Base-by-base conservation (phyloP, 2,113 vertebrate genomes). In the Gorsachius goisagi region DNA sequence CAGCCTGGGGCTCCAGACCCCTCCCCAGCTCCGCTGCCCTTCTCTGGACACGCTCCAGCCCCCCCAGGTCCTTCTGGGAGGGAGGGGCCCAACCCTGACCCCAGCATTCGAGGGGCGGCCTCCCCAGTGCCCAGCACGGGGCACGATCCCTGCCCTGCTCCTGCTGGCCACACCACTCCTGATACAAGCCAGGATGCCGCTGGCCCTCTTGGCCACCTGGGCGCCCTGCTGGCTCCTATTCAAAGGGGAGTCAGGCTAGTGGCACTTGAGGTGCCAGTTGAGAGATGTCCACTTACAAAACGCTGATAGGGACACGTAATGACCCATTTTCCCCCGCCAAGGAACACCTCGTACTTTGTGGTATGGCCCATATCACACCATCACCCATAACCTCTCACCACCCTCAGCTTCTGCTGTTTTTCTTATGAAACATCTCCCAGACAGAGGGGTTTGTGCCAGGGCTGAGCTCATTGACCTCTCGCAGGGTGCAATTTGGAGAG, bases 251-350 rank as follows among this genome's bases (percentile, higher is more conserved):
- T 58, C 33, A 84, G 59, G 16, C 32, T 55, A 47, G 12, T 64
- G 60, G 15, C 3, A 1, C 49, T 33, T 39, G 12, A 50, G 14
- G 15, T 63, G 49, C 15, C 62, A 53, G 18, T 0, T 52, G 35
- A 53, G 33, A 52, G 18, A 71, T 35, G 30, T 64, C 63, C 49
- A 74, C 37, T 18, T 37, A 60, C 52, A 62, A 37, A 82, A 67
- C 16, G 22, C 39, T 74, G n/a, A 8, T 6, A 67, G n/a, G 56
- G 53, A 37, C 5, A 10, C 73, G 41, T 83, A 73, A 62, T 32
- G 16, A 47, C 33, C 28, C 41, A 8, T 60, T 59, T 73, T 49
- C 16, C 37, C 14, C 30, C 0, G 0, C 4, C 1, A 3, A 62
- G 52, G 32, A 78, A 23, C 1, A 2, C 19, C 9, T 82, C 37